A percentile compares a stretch with the other conserved stretches of the same genome.
Conservation (phyloP, 2,113 vertebrate species). For the Callithrix jacchus region DNA sequence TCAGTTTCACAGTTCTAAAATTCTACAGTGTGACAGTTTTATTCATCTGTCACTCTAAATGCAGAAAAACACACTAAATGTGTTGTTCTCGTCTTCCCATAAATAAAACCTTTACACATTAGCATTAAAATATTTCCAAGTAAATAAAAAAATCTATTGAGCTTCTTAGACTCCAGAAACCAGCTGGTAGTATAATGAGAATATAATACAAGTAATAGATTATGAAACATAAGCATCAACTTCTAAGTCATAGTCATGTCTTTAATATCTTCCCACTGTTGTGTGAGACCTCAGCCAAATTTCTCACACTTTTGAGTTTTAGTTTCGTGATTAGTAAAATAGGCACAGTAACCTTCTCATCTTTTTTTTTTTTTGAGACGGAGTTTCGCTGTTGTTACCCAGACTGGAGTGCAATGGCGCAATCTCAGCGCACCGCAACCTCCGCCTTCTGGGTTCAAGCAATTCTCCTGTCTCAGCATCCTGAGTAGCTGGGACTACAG, state of each 20-base stretch:
- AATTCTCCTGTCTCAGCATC: too few species aligned
- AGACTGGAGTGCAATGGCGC: too few species aligned
- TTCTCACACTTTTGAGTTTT: neutral
- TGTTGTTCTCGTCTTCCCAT: neutral
- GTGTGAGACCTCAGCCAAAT: neutral
- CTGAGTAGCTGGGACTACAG: too few species aligned
- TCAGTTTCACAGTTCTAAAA: neutral
- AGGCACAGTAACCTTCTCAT: neutral
- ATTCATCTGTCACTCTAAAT: neutral
- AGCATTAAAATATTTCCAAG: neutral
- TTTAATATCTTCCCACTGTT: neutral
- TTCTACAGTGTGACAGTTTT: neutral
- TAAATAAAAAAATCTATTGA: neutral
- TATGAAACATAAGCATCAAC: neutral
- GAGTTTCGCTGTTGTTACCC: too few species aligned
- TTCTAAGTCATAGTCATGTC: neutral
- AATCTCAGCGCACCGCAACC: too few species aligned
- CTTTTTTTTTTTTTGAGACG: too few species aligned
- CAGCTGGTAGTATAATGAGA: neutral
- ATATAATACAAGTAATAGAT: neutral
- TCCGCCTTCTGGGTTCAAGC: too few species aligned
- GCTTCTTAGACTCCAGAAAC: neutral
- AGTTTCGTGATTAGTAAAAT: neutral
- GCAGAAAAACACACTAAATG: neutral
- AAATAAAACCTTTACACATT: neutral